Evolutionary conservation across 1,140 invertebrate genomes (phyloP).

Genomic region (Camponotus vicinus): DNA sequence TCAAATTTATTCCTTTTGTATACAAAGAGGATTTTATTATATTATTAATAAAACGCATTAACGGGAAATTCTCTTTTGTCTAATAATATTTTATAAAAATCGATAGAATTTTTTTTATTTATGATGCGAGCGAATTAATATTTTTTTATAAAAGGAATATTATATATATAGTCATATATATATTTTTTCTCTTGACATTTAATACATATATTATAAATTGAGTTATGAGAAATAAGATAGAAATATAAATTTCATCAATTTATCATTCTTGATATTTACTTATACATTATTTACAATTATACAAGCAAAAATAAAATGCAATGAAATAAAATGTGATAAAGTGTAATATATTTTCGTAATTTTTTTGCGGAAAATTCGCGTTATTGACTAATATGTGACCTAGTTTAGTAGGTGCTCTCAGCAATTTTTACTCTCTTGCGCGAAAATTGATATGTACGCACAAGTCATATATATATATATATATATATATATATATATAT

Average conservation of each 20-base stretch:
- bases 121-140: neutral
- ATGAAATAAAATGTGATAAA: neutral
- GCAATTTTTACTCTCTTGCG: neutral
- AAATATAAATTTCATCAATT: neutral
- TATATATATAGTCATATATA: neutral
- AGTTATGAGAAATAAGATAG: neutral
- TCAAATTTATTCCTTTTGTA: neutral
- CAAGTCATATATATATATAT: neutral
- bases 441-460: neutral
- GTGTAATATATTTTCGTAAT: neutral
- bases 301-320: neutral
- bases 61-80: neutral
- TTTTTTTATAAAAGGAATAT: neutral
- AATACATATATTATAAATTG: neutral
- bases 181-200: neutral
- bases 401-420: constrained; percentile 5
- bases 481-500: neutral
- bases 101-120: neutral
- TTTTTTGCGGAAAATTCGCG: neutral
- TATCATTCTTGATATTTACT: neutral
- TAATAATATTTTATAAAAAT: neutral
- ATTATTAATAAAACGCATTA: neutral
- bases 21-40: neutral
- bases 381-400: neutral
- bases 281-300: neutral